These are phyloP conservation scores for Setipinna tenuifilis DNA, from an alignment of 2,797 vertebrate genomes.

Conservation along the genomic window DNA sequence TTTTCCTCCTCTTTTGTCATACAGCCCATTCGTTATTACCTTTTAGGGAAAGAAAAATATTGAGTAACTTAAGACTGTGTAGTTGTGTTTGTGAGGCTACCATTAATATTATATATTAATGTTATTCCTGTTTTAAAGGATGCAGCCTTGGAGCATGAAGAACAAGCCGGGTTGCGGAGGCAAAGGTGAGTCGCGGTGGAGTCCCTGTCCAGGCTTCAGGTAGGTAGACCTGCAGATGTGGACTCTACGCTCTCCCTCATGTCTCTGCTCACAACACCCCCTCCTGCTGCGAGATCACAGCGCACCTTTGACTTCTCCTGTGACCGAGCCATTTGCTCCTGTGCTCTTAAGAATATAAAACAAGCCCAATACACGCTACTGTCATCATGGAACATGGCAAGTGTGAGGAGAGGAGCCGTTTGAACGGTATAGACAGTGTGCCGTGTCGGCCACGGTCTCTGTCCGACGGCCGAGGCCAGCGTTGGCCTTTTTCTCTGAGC, in stretches of 20 bases:
- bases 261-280: not conserved
- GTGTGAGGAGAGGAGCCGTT: not conserved
- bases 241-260: not conserved
- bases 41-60: not conserved
- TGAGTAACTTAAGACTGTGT: not conserved
- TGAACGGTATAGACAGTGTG: not conserved
- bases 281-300: constrained; percentile 18
- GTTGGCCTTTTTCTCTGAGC: constrained; percentile 54
- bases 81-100: not conserved
- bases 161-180: not conserved
- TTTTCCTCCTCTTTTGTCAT: not conserved
- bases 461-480: constrained; percentile 59
- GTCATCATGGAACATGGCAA: constrained; percentile 1
- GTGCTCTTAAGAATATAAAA: constrained; percentile 27
- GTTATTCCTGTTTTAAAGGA: not conserved
- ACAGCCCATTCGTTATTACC: not conserved
- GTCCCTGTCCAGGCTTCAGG: not conserved
- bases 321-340: constrained; percentile 22
- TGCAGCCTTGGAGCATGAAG: not conserved
- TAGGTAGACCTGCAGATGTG: not conserved
- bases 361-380: constrained; percentile 20
- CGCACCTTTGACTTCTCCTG: constrained; percentile 23
- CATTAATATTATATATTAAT: not conserved
- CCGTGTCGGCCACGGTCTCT: not conserved
- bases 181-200: not conserved